Evolutionary conservation across 2,797 vertebrate species (phyloP).

Genomic region (Gadopsis marmoratus): DNA sequence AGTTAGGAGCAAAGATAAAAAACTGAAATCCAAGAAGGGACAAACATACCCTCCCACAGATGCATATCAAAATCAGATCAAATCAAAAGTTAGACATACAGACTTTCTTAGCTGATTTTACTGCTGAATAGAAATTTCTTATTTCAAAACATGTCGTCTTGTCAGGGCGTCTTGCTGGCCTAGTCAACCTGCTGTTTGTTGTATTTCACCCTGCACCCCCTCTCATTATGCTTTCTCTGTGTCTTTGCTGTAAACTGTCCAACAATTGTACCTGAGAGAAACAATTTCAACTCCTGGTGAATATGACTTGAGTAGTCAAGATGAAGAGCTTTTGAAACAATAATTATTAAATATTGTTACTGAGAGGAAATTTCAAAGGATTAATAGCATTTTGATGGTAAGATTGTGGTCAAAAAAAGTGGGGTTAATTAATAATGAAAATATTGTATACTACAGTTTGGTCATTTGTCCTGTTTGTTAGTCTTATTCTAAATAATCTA

Average conservation of each 20-base stretch:
- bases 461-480: not conserved
- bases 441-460: not conserved
- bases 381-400: not conserved
- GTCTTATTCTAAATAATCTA: slow-evolving; percentile 3
- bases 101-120: not conserved
- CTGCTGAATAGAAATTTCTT: not conserved
- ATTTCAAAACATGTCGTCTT: too few relatives aligned
- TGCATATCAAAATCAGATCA: not conserved
- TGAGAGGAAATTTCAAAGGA: not conserved
- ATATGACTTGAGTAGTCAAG: not conserved
- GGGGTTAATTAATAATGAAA: not conserved
- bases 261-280: not conserved
- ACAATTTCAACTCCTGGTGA: not conserved
- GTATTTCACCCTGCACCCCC: not conserved
- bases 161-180: not conserved
- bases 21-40: not conserved
- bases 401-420: not conserved
- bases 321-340: not conserved
- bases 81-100: not conserved
- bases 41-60: slow-evolving; percentile 1
- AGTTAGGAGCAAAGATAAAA: slow-evolving; percentile 7
- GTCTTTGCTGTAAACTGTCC: not conserved
- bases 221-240: not conserved
- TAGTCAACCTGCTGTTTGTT: not conserved
- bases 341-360: not conserved